Percentiles rank a stretch among this genome's conserved stretches.
Evolutionary conservation across 2,113 vertebrate species (phyloP).

Genomic region (Myodes glareolus): DNA sequence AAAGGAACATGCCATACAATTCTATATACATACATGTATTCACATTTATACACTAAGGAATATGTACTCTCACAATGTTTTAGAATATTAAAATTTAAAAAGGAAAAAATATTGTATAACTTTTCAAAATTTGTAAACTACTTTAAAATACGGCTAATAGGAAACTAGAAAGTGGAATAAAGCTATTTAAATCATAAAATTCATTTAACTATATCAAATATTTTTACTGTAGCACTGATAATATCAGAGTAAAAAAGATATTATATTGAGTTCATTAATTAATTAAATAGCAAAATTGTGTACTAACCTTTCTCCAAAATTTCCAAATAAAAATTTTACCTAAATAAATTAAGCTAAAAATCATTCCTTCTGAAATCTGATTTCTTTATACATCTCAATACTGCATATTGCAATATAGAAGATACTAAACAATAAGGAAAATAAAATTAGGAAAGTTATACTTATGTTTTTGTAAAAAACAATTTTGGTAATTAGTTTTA

Average conservation of each 20-base stretch:
- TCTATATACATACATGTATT: background rate
- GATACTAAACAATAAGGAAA: background rate
- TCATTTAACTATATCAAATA: background rate
- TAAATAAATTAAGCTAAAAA: background rate
- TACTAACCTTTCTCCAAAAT: background rate
- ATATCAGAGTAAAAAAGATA: background rate
- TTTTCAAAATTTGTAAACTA: background rate
- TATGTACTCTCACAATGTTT: background rate
- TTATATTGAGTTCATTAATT: background rate
- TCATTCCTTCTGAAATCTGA: background rate
- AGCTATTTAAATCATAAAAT: background rate
- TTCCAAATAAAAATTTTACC: background rate
- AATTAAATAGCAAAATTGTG: background rate
- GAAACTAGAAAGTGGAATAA: background rate
- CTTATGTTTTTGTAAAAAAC: background rate
- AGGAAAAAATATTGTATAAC: too few species aligned
- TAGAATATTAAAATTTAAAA: background rate
- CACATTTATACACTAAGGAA: background rate
- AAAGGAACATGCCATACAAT: background rate
- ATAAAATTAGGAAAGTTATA: background rate
- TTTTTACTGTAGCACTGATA: background rate
- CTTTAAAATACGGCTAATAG: background rate
- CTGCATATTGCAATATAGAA: background rate
- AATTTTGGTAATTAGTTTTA: conserved; percentile 2
- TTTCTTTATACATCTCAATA: background rate